Evolutionary conservation across 1,140 invertebrate genomes (phyloP).

Genomic region (Magallana ariakensis): DNA sequence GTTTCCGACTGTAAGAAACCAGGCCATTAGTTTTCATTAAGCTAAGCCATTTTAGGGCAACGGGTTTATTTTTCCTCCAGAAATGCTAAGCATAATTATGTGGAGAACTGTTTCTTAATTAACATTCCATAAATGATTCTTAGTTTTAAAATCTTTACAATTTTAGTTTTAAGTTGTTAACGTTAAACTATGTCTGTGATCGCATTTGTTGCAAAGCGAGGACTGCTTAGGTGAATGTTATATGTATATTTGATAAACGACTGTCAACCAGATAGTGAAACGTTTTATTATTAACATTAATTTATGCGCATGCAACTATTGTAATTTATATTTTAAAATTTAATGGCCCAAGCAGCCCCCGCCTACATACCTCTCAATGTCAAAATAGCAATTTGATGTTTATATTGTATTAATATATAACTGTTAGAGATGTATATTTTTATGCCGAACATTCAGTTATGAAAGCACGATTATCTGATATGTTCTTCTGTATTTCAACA

Average conservation of each 20-base stretch:
- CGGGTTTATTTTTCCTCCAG: too few relatives aligned
- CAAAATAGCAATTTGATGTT: too few relatives aligned
- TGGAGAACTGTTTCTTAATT: too few relatives aligned
- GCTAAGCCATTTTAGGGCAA: neutral
- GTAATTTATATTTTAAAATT: neutral
- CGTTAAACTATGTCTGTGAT: neutral
- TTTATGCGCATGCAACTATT: too few relatives aligned
- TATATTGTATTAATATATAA: neutral
- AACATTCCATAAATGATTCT: neutral
- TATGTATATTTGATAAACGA: neutral
- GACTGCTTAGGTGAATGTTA: neutral
- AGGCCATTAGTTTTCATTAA: constrained; percentile 42
- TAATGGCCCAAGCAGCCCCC: neutral
- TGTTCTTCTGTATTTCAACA: too few relatives aligned
- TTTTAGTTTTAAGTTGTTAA: neutral
- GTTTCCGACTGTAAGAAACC: constrained; percentile 37
- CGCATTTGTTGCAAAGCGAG: neutral
- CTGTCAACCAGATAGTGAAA: too few relatives aligned
- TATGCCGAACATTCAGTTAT: too few relatives aligned
- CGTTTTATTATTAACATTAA: too few relatives aligned
- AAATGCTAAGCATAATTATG: too few relatives aligned
- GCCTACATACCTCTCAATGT: neutral
- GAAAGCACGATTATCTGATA: too few relatives aligned
- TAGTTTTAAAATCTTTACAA: neutral
- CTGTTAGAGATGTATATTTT: neutral